These are phyloP conservation scores for Synergus laeviventris DNA, from an alignment of 2,888 invertebrate genomes.

Conservation along the genomic window DNA sequence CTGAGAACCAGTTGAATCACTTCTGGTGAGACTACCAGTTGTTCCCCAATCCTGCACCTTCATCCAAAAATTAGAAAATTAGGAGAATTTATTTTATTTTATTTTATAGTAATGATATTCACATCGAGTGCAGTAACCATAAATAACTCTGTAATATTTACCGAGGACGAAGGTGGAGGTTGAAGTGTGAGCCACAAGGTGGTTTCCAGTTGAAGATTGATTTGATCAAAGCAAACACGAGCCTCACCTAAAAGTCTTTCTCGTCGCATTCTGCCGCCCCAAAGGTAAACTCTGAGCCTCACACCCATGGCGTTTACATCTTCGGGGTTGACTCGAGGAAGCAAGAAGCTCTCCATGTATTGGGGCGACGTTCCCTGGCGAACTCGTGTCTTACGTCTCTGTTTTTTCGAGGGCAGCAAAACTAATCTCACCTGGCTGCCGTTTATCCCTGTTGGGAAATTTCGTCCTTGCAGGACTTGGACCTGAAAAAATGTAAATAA, in stretches of 20 bases:
- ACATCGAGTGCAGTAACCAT: neutral
- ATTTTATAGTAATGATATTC: neutral
- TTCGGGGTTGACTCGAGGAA: conserved; percentile 95
- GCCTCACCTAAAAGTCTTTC: conserved; percentile 95
- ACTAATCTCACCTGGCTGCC: conserved; percentile 90
- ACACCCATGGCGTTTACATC: conserved; percentile 95
- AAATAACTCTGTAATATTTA: conserved; percentile 45
- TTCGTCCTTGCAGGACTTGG: conserved; percentile 91
- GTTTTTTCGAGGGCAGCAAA: conserved; percentile 93
- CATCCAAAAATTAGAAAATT: conserved; percentile 26
- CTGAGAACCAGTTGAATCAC: conserved; percentile 95
- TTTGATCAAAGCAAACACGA: conserved; percentile 91
- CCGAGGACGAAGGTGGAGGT: conserved; percentile 70
- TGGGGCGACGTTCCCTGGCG: conserved; percentile 93
- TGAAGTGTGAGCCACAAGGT: conserved; percentile 93
- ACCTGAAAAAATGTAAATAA: conserved; percentile 72
- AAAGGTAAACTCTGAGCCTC: conserved; percentile 91
- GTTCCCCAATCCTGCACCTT: conserved; percentile 72
- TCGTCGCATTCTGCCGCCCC: conserved; percentile 92
- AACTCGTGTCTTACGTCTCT: conserved; percentile 95
- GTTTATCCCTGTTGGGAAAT: conserved; percentile 85
- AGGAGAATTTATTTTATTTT: neutral
- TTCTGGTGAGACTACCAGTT: conserved; percentile 83
- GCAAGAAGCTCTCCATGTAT: conserved; percentile 94
- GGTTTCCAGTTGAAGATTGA: conserved; percentile 93